Base-by-base conservation (phyloP, 2,113 vertebrate species). In the Myiozetetes cayanensis region DNA sequence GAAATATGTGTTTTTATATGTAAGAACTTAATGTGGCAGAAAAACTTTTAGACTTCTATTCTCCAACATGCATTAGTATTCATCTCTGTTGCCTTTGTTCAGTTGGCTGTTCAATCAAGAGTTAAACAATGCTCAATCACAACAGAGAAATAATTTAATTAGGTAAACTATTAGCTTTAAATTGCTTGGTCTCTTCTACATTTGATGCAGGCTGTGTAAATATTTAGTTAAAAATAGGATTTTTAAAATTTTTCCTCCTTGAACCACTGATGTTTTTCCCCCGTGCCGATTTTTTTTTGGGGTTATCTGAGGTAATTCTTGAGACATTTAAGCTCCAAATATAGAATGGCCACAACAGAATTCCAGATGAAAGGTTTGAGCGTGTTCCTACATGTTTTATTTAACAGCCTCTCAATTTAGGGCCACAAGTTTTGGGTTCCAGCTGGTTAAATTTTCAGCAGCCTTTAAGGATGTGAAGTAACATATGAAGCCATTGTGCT, bases 381-480 rank as follows among this genome's bases (percentile, higher is more conserved):
- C 52, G 27, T 90, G 79, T 96, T 96, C 68, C 68, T 91, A 55
- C 59, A 91, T 97, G 63, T 86, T 96, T 97, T 95, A 96, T 97
- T 97, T 88, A 97, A 88, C 39, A 92, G 59, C 85, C 70, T 94
- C 94, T 96, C 90, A 74, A 63, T 93, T 96, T 94, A 94, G 55
- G 35, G 82, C 90, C 90, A 84, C 59, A 77, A 95, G 93, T 85
- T 93, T 87, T 94, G 17, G 67, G 70, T 95, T 94, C 46, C 90
- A 94, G 39, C 43, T 96, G 49, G 63, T 95, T 95, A 96, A 96
- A 90, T 52, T 95, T 97, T 96, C 74, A 96, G 63, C 30, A 96
- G 90, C 59, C 35, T 88, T 87, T 77, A 76, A 85, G 78, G 41
- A 75, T 55, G 56, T 65, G 72, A 73, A 56, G 23, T 44, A 84